Evolutionary conservation across 2,797 vertebrate genomes (phyloP).

Genomic region (Acanthis flammea): DNA sequence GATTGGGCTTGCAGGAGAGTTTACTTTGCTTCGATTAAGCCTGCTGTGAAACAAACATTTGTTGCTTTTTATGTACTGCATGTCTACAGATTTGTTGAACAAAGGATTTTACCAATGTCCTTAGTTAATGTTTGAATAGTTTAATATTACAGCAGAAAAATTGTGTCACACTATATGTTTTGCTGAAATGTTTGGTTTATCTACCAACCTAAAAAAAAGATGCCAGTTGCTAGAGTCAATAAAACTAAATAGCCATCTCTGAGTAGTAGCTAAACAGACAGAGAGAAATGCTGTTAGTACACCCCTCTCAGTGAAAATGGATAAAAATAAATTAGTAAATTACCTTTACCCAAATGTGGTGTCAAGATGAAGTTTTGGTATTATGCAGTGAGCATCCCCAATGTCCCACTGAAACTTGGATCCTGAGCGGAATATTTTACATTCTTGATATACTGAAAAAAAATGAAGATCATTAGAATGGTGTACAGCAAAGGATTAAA

Average conservation of each 20-base stretch:
- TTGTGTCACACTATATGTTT: background rate
- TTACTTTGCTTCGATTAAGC: background rate
- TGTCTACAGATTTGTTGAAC: background rate
- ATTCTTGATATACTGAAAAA: background rate
- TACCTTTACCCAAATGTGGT: background rate
- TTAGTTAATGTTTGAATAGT: background rate
- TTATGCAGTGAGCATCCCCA: background rate
- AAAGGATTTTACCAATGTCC: background rate
- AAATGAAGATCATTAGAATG: background rate
- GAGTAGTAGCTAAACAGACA: background rate
- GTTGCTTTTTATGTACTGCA: background rate
- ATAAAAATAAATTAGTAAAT: background rate
- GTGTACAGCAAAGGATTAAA: background rate
- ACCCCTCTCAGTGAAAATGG: background rate
- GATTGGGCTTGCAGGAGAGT: background rate
- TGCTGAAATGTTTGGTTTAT: background rate
- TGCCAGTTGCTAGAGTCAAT: background rate
- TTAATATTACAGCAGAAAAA: background rate
- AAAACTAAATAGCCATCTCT: background rate
- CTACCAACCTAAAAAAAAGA: background rate
- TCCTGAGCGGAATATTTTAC: background rate
- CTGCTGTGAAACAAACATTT: background rate
- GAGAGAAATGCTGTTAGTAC: background rate
- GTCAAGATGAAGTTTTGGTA: background rate
- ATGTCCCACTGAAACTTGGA: background rate